phyloP scores from a whole-genome alignment of 2,113 vertebrate species.

The Mastomys natalensis region DNA sequence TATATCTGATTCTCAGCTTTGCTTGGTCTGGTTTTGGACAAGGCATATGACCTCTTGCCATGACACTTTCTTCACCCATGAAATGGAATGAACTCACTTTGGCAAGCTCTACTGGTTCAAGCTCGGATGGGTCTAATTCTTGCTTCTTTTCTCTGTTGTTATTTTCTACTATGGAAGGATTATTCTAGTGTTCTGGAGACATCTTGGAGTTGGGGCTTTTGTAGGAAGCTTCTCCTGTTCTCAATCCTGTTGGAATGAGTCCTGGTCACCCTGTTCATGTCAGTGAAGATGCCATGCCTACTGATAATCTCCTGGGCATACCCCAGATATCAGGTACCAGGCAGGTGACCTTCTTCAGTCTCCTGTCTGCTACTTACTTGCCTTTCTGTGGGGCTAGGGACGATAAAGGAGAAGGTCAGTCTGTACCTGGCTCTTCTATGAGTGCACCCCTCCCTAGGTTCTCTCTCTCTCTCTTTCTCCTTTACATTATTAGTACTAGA shows the following conservation, averaged over 20 bases:
- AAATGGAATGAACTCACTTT: not conserved
- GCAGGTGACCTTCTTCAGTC: not conserved
- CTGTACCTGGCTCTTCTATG: not conserved
- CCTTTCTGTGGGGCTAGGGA: not conserved
- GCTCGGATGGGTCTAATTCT: not conserved
- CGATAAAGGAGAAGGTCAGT: not conserved
- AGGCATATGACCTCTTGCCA: not conserved
- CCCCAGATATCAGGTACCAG: not conserved
- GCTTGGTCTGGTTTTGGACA: not conserved
- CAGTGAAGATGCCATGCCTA: not conserved
- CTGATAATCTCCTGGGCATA: not conserved
- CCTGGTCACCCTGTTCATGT: rapidly evolving
- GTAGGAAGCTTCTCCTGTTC: not conserved
- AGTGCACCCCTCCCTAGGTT: too few relatives aligned
- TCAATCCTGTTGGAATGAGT: not conserved
- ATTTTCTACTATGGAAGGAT: not conserved
- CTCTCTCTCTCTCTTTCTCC: too few relatives aligned
- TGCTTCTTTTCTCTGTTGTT: not conserved
- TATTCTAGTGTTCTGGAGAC: not conserved
- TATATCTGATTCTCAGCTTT: not conserved
- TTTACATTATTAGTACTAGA: not conserved
- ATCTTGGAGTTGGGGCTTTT: not conserved
- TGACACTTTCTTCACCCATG: not conserved
- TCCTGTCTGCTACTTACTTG: not conserved
- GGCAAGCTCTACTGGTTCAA: not conserved